Percentiles rank a stretch among this genome's conserved stretches.
Evolutionary conservation across 2,888 invertebrate genomes (phyloP).

Genomic region (Agonopterix alstromeriana): DNA sequence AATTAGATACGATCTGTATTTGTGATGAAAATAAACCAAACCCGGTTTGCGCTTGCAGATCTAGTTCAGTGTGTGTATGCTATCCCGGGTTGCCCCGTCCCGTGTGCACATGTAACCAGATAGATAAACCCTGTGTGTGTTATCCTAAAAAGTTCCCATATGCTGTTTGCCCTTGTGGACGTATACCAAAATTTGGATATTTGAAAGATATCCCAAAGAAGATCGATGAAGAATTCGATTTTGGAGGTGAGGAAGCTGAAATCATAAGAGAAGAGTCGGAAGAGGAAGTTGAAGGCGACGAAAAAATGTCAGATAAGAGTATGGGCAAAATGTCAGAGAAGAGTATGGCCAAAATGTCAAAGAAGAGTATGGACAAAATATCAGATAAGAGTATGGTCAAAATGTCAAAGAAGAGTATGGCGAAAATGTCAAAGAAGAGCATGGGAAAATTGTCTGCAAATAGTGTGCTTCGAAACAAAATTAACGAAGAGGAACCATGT

Average conservation of each 20-base stretch:
- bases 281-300: background rate
- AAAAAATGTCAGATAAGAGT: background rate
- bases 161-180: constrained; percentile 47
- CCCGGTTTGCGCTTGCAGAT: constrained; percentile 40
- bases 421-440: background rate
- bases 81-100: constrained; percentile 35
- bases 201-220: background rate
- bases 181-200: constrained; percentile 26
- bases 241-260: background rate
- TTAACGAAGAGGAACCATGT: constrained; percentile 30
- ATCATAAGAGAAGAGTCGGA: background rate
- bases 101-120: constrained; percentile 40
- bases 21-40: constrained; percentile 39
- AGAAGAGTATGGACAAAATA: no score
- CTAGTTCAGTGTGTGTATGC: constrained; percentile 45
- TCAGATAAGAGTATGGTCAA: no score
- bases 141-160: constrained; percentile 38
- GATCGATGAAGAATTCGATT: background rate
- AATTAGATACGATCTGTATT: constrained; percentile 42
- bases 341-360: no score
- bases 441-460: background rate
- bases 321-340: no score
- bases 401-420: background rate
- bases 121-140: constrained; percentile 59
- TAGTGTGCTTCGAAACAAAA: constrained; percentile 1